Conservation (phyloP, 2,888 invertebrate species). For the Eucera pruinosa region DNA sequence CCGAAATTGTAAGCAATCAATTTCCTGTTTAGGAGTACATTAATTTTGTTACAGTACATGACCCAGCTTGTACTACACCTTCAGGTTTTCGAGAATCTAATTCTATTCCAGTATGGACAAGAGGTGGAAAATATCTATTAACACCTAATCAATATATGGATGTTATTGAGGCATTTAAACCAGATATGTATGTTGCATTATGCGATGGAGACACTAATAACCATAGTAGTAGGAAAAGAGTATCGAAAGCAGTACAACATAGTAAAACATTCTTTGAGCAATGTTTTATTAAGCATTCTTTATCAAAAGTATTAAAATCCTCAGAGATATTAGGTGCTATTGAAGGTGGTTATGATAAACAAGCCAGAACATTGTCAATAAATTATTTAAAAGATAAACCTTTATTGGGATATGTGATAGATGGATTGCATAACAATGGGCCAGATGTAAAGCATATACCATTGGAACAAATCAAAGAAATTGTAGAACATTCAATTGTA, state of each 20-base stretch:
- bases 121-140: conserved; percentile 90
- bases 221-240: conserved; percentile 89
- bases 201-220: conserved; percentile 91
- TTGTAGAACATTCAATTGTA: conserved; percentile 88
- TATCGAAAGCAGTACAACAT: conserved; percentile 89
- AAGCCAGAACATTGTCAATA: conserved; percentile 88
- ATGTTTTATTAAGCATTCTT: conserved; percentile 88
- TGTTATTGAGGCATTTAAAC: conserved; percentile 90
- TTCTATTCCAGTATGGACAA: conserved; percentile 91
- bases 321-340: conserved; percentile 88
- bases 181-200: conserved; percentile 92
- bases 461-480: conserved; percentile 85
- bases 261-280: conserved; percentile 88
- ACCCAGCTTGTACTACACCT: conserved; percentile 89
- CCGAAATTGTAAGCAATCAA: neutral
- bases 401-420: conserved; percentile 91
- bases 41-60: conserved; percentile 87
- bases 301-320: conserved; percentile 85
- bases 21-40: conserved; percentile 83
- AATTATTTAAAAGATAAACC: conserved; percentile 86
- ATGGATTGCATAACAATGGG: conserved; percentile 92
- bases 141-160: conserved; percentile 91
- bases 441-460: conserved; percentile 86
- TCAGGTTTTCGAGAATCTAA: conserved; percentile 90
- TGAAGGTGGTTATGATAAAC: conserved; percentile 90